Percentiles rank a stretch among this genome's conserved stretches.
Conservation (phyloP, 2,797 vertebrate species). For the Epinephelus malabaricus region DNA sequence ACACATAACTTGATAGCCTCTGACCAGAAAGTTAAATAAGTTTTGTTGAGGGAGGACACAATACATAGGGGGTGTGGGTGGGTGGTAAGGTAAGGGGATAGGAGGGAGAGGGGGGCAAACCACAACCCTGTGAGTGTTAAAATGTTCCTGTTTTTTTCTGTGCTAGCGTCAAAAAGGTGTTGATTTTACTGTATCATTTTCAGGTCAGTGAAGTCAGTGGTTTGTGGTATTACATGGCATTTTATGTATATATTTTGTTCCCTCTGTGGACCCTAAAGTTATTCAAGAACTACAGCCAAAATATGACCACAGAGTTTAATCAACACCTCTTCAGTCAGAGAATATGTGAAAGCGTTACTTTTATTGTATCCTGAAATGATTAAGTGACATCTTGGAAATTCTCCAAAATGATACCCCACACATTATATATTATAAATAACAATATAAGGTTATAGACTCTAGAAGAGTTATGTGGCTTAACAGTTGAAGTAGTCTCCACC, state of each 20-base stretch:
- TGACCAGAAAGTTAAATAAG: conserved; percentile 37
- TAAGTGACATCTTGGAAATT: not conserved
- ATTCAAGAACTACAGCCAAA: conserved; percentile 12
- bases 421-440: not conserved
- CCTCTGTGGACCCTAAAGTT: not conserved
- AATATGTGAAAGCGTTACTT: not conserved
- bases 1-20: conserved; percentile 1
- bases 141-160: conserved; percentile 1
- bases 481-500: conserved; percentile 18
- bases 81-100: conserved; percentile 28
- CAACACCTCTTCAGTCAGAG: not conserved
- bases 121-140: conserved; percentile 21
- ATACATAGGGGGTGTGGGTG: not conserved
- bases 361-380: not conserved
- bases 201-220: conserved; percentile 12
- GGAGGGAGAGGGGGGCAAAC: not conserved
- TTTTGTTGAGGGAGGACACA: conserved; percentile 20
- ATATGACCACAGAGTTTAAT: conserved; percentile 10
- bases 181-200: conserved; percentile 12
- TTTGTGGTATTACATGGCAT: conserved; percentile 3
- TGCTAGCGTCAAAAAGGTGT: conserved; percentile 15
- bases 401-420: not conserved
- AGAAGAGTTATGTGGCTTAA: not conserved
- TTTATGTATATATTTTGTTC: not conserved
- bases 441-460: not conserved